Conservation (phyloP, 2,113 vertebrate genomes). For the Perca flavescens region DNA sequence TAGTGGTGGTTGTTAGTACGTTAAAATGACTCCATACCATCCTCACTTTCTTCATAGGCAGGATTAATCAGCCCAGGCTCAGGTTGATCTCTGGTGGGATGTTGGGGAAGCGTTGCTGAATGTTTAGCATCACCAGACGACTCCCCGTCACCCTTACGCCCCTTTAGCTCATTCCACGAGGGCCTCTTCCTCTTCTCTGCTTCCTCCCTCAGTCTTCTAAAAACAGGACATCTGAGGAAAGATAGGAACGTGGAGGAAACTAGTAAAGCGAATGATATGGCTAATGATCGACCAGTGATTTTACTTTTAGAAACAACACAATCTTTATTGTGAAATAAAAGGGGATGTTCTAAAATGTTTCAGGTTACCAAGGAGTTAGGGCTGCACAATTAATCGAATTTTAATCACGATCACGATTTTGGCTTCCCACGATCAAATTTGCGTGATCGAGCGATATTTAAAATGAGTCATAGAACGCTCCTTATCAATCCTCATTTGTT, state of each 20-base stretch:
- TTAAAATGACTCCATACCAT: constrained; percentile 82
- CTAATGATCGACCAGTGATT: background rate
- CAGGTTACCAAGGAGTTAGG: background rate
- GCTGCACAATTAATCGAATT: too few relatives aligned
- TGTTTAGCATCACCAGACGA: constrained; percentile 77
- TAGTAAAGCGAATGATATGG: background rate
- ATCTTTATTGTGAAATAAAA: constrained; percentile 5
- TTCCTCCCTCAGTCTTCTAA: constrained; percentile 87
- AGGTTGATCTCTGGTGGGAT: constrained; percentile 67
- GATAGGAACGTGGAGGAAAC: constrained; percentile 26
- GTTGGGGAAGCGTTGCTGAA: constrained; percentile 60
- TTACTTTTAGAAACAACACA: constrained; percentile 18
- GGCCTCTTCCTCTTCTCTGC: constrained; percentile 86
- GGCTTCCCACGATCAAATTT: too few relatives aligned
- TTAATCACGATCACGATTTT: too few relatives aligned
- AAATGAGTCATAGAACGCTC: too few relatives aligned
- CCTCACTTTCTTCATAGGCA: constrained; percentile 92
- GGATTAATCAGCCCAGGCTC: constrained; percentile 92
- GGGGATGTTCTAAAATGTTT: constrained; percentile 1
- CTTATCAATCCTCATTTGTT: too few relatives aligned
- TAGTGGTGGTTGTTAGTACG: background rate
- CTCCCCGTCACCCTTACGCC: constrained; percentile 81
- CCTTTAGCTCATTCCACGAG: constrained; percentile 85
- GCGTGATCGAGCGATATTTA: too few relatives aligned
- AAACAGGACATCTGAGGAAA: constrained; percentile 87